Conservation (phyloP, 2,113 vertebrate species). For the Rhegmatorhina hoffmannsi region DNA sequence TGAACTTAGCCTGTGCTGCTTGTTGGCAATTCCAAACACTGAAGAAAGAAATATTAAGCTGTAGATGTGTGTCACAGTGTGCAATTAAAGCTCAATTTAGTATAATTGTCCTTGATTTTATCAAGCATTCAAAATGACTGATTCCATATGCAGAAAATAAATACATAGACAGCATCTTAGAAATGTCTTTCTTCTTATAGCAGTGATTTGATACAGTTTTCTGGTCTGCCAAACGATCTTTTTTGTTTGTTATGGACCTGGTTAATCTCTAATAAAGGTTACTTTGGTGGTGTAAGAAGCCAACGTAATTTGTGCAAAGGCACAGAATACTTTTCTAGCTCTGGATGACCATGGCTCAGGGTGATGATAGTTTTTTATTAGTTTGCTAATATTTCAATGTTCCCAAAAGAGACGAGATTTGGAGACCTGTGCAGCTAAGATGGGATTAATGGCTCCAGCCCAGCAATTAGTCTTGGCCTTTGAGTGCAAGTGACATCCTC, state of each 20-base stretch:
- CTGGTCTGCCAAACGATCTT: neutral
- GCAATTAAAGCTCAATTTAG: conserved; percentile 80
- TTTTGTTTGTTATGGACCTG: conserved; percentile 20
- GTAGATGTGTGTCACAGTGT: conserved; percentile 65
- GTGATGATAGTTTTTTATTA: neutral
- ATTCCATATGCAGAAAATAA: conserved; percentile 74
- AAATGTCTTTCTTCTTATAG: conserved; percentile 36
- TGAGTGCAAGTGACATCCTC: neutral
- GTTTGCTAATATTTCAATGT: neutral
- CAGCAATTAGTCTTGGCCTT: neutral
- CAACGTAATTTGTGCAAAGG: neutral
- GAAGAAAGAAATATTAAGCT: conserved; percentile 66
- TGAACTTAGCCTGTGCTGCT: conserved; percentile 44
- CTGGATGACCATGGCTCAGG: neutral
- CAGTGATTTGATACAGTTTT: neutral
- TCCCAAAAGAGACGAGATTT: neutral
- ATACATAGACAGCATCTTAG: conserved; percentile 51
- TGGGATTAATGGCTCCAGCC: neutral
- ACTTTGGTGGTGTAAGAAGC: neutral
- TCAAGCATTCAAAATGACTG: conserved; percentile 71
- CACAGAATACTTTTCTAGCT: neutral
- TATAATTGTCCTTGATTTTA: conserved; percentile 81
- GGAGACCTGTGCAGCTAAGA: neutral
- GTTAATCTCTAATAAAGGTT: neutral
- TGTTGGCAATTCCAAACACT: conserved; percentile 71